These are phyloP conservation scores for Drosophila paucipuncta DNA, from an alignment of 2,888 invertebrate species.

Conservation along the genomic window DNA sequence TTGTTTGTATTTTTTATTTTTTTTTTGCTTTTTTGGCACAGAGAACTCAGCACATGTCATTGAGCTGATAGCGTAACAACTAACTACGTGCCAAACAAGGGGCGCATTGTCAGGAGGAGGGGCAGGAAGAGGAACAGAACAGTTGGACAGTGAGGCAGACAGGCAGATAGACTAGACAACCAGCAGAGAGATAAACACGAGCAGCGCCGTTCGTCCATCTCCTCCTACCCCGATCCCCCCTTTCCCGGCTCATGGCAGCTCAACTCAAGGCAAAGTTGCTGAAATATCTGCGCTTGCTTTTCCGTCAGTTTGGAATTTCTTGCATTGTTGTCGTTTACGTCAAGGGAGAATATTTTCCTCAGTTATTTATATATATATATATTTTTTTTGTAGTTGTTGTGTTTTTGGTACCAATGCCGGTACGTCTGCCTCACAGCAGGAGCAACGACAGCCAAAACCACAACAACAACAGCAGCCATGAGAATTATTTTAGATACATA, in stretches of 20 bases:
- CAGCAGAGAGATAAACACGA: constrained; percentile 54
- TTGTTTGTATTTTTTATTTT: constrained; percentile 1
- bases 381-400: constrained; percentile 10
- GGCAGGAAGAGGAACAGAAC: constrained; percentile 15
- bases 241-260: not conserved
- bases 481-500: constrained; percentile 41
- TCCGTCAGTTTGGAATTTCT: constrained; percentile 79
- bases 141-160: constrained; percentile 23
- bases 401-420: constrained; percentile 17
- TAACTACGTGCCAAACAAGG: constrained; percentile 56
- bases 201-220: constrained; percentile 10
- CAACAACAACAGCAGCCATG: constrained; percentile 18
- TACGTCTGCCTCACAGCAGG: constrained; percentile 10
- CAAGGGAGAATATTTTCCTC: constrained; percentile 64
- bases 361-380: not conserved
- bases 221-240: not conserved
- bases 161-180: constrained; percentile 9
- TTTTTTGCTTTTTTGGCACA: constrained; percentile 60
- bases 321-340: constrained; percentile 66
- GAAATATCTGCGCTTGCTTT: constrained; percentile 74
- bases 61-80: constrained; percentile 68
- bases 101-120: constrained; percentile 1
- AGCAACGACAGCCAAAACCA: constrained; percentile 16
- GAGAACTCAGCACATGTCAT: constrained; percentile 70
- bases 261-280: constrained; percentile 57